Conservation (phyloP, 2,888 invertebrate species). For the Limnephilus lunatus region DNA sequence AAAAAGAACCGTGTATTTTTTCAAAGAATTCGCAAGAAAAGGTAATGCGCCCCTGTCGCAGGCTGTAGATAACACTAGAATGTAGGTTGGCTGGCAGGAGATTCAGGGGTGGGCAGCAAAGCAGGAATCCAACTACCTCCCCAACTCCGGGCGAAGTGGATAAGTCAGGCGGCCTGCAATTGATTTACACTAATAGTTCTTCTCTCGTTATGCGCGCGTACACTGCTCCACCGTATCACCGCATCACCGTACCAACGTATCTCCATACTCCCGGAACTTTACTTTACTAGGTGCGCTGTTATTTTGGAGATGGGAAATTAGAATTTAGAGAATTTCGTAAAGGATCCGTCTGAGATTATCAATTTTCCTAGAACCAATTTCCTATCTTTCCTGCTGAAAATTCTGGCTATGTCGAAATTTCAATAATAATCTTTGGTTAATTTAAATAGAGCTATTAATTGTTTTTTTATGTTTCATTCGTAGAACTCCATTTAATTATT, state of each 20-base stretch:
- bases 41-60: background rate
- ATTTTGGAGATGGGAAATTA: background rate
- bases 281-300: background rate
- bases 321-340: background rate
- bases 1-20: background rate
- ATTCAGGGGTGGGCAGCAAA: background rate
- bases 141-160: constrained; percentile 1
- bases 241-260: too few relatives aligned
- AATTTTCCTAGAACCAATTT: background rate
- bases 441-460: background rate
- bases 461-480: too few relatives aligned
- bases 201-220: background rate
- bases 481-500: too few relatives aligned
- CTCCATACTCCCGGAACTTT: too few relatives aligned
- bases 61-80: background rate
- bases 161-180: constrained; percentile 36
- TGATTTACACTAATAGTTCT: constrained; percentile 43
- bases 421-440: background rate
- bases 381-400: background rate
- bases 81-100: background rate
- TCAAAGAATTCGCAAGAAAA: background rate
- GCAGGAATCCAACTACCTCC: background rate
- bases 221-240: too few relatives aligned
- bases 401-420: background rate
- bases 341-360: background rate